Conservation (phyloP, 1,140 invertebrate genomes). For the Caenorhabditis latens region DNA sequence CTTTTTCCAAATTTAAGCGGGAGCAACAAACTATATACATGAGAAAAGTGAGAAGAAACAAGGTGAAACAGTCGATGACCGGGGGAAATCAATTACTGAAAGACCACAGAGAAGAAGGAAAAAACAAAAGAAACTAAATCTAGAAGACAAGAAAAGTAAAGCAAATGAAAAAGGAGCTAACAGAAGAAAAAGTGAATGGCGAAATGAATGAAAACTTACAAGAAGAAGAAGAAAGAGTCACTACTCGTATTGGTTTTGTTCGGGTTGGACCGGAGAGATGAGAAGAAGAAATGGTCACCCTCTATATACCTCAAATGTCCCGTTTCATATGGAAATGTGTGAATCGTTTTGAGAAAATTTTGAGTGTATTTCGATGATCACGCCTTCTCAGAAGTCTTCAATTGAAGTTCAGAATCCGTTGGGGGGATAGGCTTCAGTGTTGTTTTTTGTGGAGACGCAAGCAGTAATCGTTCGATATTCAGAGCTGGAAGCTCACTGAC, state of each 20-base stretch:
- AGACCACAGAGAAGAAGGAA: slow-evolving; percentile 9
- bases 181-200: slow-evolving; percentile 42
- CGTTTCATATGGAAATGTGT: neutral
- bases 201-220: neutral
- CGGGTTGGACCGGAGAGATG: neutral
- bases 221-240: neutral
- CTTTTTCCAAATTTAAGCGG: neutral
- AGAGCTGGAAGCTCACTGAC: slow-evolving; percentile 74
- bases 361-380: neutral
- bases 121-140: neutral
- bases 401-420: slow-evolving; percentile 71
- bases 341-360: neutral
- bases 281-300: neutral
- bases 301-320: slow-evolving; percentile 19
- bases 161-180: slow-evolving; percentile 49
- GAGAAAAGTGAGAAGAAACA: neutral
- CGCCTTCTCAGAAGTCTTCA: slow-evolving; percentile 64
- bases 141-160: slow-evolving; percentile 17
- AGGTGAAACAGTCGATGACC: slow-evolving; percentile 39
- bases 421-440: slow-evolving; percentile 66
- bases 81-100: slow-evolving; percentile 51
- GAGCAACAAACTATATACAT: slow-evolving; percentile 53
- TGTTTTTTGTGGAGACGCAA: slow-evolving; percentile 63
- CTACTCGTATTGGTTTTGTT: slow-evolving; percentile 29
- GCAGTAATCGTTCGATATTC: slow-evolving; percentile 74